Base-by-base conservation (phyloP, 2,888 invertebrate genomes). In the Cataglyphis albicans region DNA sequence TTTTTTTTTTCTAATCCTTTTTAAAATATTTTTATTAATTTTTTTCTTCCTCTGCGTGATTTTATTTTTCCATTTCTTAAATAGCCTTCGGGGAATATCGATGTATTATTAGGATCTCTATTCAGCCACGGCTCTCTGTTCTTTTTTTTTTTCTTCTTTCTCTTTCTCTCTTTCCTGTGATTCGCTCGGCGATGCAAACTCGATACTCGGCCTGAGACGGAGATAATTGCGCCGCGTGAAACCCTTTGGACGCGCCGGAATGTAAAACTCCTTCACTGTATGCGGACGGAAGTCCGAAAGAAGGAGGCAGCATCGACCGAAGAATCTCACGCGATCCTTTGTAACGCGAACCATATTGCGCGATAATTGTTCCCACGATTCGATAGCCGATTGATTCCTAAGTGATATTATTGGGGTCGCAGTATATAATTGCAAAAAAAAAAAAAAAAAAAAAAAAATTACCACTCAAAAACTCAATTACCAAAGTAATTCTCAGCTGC, bases 361-460 rank as follows among this genome's bases (percentile, higher is more conserved):
- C 55, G 67, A 85, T 83, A 75, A 83, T 84, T 84, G 82, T 86
- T 83, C 82, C 55, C 64, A 83, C 81, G 73, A 73, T 41, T 61
- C 41, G 32, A 63, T 25, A 57, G 4, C 12, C 21, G 32, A 12
- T 18, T 32, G 41, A 59, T 59, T 21, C 18, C 65, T 25, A 61
- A 84, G 57, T 21, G 55, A 72, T 59, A 70, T 70, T 21, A 72
- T 59, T 48, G 52, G 48, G 10, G n/a, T 52, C 25, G 41, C 63
- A 6, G 29, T 41, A 5, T 21, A 5, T 25, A 59, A 25, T 32
- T 44, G 12, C 7, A 25, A 29, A 25, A 76, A 76, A 41, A 41
- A 75, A 29, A 3, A 25, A 29, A 25, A 76, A 76, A 29, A 25
- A 76, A 76, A 41, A 29, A 75, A 29, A 3, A 25, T 15, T 4